Evolutionary conservation across 2,888 invertebrate species (phyloP).

Genomic region (Oeneis ivallda): DNA sequence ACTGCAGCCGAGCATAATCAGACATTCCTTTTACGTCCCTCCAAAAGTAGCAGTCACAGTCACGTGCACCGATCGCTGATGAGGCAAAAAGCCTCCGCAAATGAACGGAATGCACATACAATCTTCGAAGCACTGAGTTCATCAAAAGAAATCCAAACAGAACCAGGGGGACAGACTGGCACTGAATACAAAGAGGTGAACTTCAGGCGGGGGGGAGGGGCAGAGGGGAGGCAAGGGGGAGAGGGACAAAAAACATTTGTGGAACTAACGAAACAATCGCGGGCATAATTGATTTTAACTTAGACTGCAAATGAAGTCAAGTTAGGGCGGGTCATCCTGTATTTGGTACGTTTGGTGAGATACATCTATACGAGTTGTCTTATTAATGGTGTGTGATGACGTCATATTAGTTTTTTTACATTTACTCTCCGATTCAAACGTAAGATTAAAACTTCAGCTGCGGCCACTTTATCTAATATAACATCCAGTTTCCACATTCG

Average conservation of each 20-base stretch:
- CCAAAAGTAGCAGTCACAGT: slow-evolving; percentile 28
- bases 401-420: not conserved
- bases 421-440: not conserved
- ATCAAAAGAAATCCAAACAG: slow-evolving; percentile 78
- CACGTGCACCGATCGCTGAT: slow-evolving; percentile 39
- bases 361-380: not conserved
- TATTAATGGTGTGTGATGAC: not conserved
- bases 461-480: too few species aligned
- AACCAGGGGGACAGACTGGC: slow-evolving; percentile 60
- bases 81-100: slow-evolving; percentile 44
- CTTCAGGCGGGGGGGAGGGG: slow-evolving; percentile 29
- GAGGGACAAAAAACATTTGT: slow-evolving; percentile 68
- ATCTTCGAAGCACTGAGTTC: slow-evolving; percentile 54
- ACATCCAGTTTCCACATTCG: too few species aligned
- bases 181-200: slow-evolving; percentile 65
- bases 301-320: slow-evolving; percentile 71
- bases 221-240: slow-evolving; percentile 42
- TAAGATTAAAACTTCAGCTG: too few species aligned
- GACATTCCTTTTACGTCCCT: slow-evolving; percentile 12
- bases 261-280: slow-evolving; percentile 79
- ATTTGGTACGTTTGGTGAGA: slow-evolving; percentile 6
- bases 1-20: slow-evolving; percentile 13
- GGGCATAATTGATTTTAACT: slow-evolving; percentile 79
- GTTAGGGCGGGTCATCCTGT: slow-evolving; percentile 37
- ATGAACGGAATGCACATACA: slow-evolving; percentile 49